A percentile compares a stretch with the other conserved stretches of the same genome.
phyloP scores from a whole-genome alignment of 2,113 vertebrate species.

The Pelecanoides urinatrix region DNA sequence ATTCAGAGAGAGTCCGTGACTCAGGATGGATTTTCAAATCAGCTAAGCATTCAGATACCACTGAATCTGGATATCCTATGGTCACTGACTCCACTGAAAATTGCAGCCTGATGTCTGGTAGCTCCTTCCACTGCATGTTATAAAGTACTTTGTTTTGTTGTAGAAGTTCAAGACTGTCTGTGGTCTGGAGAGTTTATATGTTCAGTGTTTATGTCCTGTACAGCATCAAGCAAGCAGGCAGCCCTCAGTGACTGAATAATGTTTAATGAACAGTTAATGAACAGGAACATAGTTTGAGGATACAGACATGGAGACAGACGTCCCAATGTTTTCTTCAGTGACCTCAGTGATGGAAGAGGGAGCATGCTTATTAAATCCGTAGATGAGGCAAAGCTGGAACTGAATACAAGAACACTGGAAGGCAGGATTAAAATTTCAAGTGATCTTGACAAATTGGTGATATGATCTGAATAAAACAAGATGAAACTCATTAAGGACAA shows the following conservation, averaged over 20 bases:
- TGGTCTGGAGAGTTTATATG: not conserved
- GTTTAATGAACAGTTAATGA: slow-evolving; percentile 20
- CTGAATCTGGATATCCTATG: not conserved
- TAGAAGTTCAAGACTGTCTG: not conserved
- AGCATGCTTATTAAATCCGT: slow-evolving; percentile 19
- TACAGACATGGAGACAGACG: not conserved
- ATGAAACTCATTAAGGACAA: slow-evolving; percentile 40
- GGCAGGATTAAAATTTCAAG: slow-evolving; percentile 53
- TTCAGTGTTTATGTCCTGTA: not conserved
- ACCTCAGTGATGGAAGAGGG: slow-evolving; percentile 16
- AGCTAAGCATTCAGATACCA: not conserved
- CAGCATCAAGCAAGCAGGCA: not conserved
- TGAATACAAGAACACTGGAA: slow-evolving; percentile 14
- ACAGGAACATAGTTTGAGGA: not conserved
- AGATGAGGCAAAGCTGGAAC: slow-evolving; percentile 49
- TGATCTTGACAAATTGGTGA: slow-evolving; percentile 32
- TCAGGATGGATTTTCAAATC: not conserved
- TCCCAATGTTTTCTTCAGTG: slow-evolving; percentile 44
- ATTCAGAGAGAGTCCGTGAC: not conserved
- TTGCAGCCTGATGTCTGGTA: not conserved
- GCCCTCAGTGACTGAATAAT: not conserved
- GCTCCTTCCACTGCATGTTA: not conserved
- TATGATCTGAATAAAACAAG: slow-evolving; percentile 39
- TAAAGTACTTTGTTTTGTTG: not conserved
- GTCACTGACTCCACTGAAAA: not conserved